Base-by-base conservation (phyloP, 2,113 vertebrate species). In the Caranx melampygus region DNA sequence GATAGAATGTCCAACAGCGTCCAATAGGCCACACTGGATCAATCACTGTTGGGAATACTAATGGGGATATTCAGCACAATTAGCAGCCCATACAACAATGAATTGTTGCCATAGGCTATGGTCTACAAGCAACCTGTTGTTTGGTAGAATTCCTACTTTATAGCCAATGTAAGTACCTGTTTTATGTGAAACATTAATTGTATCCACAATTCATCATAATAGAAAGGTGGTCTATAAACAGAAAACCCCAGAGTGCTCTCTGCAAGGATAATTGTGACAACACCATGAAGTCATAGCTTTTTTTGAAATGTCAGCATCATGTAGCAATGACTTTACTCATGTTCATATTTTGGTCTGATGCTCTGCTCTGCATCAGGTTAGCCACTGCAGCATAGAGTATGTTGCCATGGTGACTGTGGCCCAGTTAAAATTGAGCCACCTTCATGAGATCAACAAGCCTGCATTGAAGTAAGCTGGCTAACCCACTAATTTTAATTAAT, bases 291-390 rank as follows among this genome's bases (percentile, higher is more conserved):
- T 20, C 72, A 57, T 7, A 21, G 2, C 54, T 16, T 60, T 51
- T 75, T 64, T 59, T 49, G 10, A 63, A 79, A 79, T 79, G 76
- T 67, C 79, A 82, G 49, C 75, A 16, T 61, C 55, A 59, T 83
- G 33, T 69, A 44, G 51, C 37, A 47, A 57, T 37, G 57, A 67
- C 51, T 68, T 75, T 42, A 63, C 62, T 55, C 52, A 51, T 72
- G 12, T 49, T 8, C 45, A 65, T 44, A 55, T 66, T 78, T 79
- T 73, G 58, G 70, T 77, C 37, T 64, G n/a, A 40, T 52, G 20
- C 13, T 68, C 47, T 45, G 40, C 57, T 82, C 40, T 11, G 61
- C 54, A 68, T 66, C 60, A 75, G 45, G 37, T 66, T 40, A 57
- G 10, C 47, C 55, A 74, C 26, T 63, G 31, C 55, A 57, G 12